Conservation (phyloP, 2,797 vertebrate species). For the Benthosema pterotum region DNA sequence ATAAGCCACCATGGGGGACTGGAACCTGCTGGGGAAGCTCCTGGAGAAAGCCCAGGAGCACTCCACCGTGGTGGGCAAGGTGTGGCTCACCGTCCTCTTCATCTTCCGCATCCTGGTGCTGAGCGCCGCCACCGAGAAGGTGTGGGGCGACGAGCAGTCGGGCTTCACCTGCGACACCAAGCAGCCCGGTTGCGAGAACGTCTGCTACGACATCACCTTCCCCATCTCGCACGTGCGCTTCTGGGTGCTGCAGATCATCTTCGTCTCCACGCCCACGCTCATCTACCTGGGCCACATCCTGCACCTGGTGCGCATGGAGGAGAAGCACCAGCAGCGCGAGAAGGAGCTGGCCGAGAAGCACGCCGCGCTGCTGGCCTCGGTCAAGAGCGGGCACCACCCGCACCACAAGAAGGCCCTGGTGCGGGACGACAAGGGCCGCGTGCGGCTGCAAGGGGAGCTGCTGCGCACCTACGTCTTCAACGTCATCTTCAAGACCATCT, state of each 20-base stretch:
- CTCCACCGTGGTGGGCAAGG: conserved; percentile 88
- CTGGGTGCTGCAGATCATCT: conserved; percentile 93
- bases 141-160: conserved; percentile 88
- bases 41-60: conserved; percentile 90
- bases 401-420: conserved; percentile 55
- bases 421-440: conserved; percentile 69
- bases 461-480: conserved; percentile 87
- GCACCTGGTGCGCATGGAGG: conserved; percentile 86
- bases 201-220: conserved; percentile 90
- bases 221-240: conserved; percentile 90
- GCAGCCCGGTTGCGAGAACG: conserved; percentile 89
- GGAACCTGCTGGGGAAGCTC: conserved; percentile 88
- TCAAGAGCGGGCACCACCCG: no score
- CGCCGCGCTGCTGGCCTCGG: conserved; percentile 38
- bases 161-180: conserved; percentile 90
- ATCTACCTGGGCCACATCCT: conserved; percentile 90
- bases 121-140: conserved; percentile 86
- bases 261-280: conserved; percentile 87
- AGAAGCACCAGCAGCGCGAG: conserved; percentile 75
- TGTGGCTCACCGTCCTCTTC: conserved; percentile 89
- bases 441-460: conserved; percentile 83
- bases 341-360: conserved; percentile 55
- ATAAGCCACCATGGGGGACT: conserved; percentile 88
- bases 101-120: conserved; percentile 88
- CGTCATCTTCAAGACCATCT: conserved; percentile 85